A percentile compares a stretch with the other conserved stretches of the same genome.
phyloP scores from a whole-genome alignment of 2,888 invertebrate species.

The Cryptocheilus praepositus region DNA sequence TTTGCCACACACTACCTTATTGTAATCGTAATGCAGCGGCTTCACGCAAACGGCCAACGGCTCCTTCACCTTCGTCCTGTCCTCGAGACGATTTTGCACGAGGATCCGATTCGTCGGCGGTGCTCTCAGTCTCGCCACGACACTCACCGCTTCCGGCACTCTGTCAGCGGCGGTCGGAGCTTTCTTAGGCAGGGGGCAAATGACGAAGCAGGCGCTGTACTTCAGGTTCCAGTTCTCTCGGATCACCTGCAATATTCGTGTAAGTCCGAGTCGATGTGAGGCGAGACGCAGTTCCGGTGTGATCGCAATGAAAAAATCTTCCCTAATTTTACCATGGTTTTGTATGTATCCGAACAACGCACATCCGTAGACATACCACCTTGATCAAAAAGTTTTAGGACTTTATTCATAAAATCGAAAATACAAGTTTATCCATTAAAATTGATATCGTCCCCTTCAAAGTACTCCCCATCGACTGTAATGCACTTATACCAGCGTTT shows the following conservation, averaged over 20 bases:
- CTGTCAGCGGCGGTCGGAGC: slow-evolving; percentile 77
- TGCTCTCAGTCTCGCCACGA: slow-evolving; percentile 79
- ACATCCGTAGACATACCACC: no score
- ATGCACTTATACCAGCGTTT: no score
- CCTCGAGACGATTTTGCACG: slow-evolving; percentile 78
- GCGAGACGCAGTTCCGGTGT: no score
- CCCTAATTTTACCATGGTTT: no score
- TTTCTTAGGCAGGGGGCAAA: slow-evolving; percentile 84
- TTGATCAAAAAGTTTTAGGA: no score
- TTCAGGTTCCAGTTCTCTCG: slow-evolving; percentile 96
- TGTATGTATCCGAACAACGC: no score
- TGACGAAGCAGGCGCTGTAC: slow-evolving; percentile 92
- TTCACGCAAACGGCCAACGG: slow-evolving; percentile 90
- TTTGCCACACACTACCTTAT: slow-evolving; percentile 77
- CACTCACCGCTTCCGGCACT: slow-evolving; percentile 82
- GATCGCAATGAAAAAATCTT: no score
- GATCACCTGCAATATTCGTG: slow-evolving; percentile 79
- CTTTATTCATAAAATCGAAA: no score
- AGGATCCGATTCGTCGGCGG: slow-evolving; percentile 81
- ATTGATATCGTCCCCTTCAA: no score
- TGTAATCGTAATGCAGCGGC: slow-evolving; percentile 92
- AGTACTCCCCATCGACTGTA: no score
- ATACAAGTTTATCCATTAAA: no score
- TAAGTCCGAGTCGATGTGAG: no score
- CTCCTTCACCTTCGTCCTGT: slow-evolving; percentile 76